A percentile compares a stretch with the other conserved stretches of the same genome.
phyloP scores from a whole-genome alignment of 2,797 vertebrate genomes.

The Microctenopoma lineatum region DNA sequence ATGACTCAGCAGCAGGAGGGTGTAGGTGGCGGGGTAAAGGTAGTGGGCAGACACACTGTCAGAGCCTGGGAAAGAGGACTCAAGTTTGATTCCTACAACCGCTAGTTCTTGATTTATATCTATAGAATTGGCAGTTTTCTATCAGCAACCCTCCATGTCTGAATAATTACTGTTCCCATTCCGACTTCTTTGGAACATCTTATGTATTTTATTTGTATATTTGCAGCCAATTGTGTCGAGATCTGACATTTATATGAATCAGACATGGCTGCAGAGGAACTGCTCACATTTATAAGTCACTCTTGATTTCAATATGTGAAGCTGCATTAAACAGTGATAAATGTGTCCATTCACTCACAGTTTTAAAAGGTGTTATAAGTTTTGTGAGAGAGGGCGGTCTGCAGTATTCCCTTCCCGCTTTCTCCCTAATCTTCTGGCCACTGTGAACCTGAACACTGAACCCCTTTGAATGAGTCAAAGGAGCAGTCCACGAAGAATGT shows the following conservation, averaged over 20 bases:
- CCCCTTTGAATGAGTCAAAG: no score
- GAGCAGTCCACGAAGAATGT: no score
- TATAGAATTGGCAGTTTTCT: not conserved
- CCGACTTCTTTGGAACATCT: not conserved
- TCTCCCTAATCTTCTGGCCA: no score
- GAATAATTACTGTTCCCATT: not conserved
- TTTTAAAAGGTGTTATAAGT: not conserved
- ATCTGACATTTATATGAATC: conserved; percentile 27
- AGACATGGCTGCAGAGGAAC: not conserved
- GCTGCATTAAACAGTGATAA: conserved; percentile 11
- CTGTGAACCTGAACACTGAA: no score
- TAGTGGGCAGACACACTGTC: conserved; percentile 10
- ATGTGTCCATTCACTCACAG: not conserved
- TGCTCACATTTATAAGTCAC: not conserved
- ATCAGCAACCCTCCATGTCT: not conserved
- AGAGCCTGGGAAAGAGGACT: conserved; percentile 19
- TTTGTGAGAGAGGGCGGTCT: not conserved
- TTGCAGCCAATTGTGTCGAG: conserved; percentile 12
- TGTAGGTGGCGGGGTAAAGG: conserved; percentile 43
- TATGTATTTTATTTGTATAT: not conserved
- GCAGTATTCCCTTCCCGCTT: no score
- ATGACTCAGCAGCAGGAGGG: conserved; percentile 46
- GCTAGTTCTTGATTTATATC: not conserved
- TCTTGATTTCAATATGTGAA: conserved; percentile 21
- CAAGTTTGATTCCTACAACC: conserved; percentile 13